Conservation (phyloP, 2,113 vertebrate species). For the Callorhinus ursinus region DNA sequence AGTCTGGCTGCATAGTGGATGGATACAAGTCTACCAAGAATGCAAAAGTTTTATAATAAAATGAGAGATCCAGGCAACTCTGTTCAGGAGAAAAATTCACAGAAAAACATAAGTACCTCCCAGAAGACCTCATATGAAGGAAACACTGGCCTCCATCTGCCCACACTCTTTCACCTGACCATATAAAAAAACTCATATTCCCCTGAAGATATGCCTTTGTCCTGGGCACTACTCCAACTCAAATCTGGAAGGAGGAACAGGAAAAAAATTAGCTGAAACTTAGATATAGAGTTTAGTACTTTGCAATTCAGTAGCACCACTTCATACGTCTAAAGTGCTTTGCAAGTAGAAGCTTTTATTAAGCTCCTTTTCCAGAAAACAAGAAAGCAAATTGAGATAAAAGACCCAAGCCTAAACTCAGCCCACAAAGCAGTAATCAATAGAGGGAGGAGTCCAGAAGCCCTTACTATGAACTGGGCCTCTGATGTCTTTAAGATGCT, state of each 20-base stretch:
- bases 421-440: not conserved
- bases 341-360: not conserved
- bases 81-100: not conserved
- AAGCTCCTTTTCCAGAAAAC: conserved; percentile 36
- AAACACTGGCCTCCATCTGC: not conserved
- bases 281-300: not conserved
- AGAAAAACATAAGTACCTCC: not conserved
- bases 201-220: not conserved
- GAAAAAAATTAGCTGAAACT: not conserved
- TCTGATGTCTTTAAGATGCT: not conserved
- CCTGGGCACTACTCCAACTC: not conserved
- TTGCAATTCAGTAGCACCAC: not conserved
- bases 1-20: not conserved
- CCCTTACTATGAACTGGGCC: not conserved
- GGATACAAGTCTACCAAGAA: not conserved
- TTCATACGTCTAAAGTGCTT: not conserved
- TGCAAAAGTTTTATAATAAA: not conserved
- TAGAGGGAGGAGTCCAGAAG: not conserved
- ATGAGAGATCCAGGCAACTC: not conserved
- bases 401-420: not conserved
- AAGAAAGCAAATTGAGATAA: not conserved
- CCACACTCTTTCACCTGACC: not conserved
- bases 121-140: not conserved
- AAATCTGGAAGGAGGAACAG: not conserved
- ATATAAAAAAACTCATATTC: not conserved